Evolutionary conservation across 2,113 vertebrate genomes (phyloP).

Genomic region (Indri indri): DNA sequence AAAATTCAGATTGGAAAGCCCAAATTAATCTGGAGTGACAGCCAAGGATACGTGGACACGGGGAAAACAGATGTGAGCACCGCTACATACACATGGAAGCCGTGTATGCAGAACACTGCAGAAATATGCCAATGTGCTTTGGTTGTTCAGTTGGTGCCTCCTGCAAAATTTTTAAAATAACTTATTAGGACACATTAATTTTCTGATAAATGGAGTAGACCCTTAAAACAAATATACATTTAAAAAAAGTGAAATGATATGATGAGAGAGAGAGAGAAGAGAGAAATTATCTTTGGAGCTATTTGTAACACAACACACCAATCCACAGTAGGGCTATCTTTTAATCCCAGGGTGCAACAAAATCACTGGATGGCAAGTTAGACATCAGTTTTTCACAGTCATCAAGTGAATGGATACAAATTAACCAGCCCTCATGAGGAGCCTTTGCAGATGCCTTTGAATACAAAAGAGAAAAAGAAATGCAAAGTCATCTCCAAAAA

Average conservation of each 20-base stretch:
- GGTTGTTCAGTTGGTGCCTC: background rate
- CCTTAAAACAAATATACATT: background rate
- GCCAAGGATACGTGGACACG: background rate
- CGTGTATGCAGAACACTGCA: rapidly evolving
- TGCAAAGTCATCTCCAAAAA: background rate
- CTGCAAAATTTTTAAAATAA: background rate
- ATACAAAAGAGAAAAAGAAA: background rate
- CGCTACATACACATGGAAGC: no score
- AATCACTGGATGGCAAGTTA: background rate
- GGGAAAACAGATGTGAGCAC: background rate
- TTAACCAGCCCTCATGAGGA: background rate
- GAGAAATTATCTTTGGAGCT: background rate
- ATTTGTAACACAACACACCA: background rate
- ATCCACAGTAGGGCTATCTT: background rate
- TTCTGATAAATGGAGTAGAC: background rate
- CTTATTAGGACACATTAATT: background rate
- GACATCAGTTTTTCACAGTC: background rate
- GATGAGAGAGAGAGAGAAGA: background rate
- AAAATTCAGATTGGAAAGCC: background rate
- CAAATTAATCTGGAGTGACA: background rate
- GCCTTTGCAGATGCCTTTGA: background rate
- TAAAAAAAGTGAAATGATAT: background rate
- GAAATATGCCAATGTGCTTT: rapidly evolving
- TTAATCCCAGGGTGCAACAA: background rate
- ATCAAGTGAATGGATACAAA: background rate